Conservation (phyloP, 1,140 invertebrate species). For the Bicyclus anynana region DNA sequence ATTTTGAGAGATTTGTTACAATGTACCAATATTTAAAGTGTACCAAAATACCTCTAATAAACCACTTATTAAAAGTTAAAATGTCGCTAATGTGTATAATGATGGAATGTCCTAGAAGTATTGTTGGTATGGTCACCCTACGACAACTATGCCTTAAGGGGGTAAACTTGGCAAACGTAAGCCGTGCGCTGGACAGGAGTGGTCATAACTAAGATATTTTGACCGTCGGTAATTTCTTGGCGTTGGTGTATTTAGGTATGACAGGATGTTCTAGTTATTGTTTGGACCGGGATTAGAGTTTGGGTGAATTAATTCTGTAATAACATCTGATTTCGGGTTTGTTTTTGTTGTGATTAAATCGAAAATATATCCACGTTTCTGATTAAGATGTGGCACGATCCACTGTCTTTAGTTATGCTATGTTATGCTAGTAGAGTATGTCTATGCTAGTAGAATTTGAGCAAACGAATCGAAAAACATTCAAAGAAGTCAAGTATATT, state of each 20-base stretch:
- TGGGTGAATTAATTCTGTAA: conserved; percentile 45
- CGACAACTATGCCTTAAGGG: conserved; percentile 52
- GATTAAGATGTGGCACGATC: too few relatives aligned
- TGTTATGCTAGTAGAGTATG: too few relatives aligned
- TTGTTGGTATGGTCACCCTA: not conserved
- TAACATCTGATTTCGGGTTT: conserved; percentile 43
- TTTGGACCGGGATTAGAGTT: conserved; percentile 8
- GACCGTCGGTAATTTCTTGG: conserved; percentile 73
- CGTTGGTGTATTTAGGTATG: conserved; percentile 50
- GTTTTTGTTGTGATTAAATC: conserved; percentile 11
- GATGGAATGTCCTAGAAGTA: not conserved
- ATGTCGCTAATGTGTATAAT: too few relatives aligned
- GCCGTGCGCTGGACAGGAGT: conserved; percentile 69
- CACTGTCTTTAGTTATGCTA: too few relatives aligned
- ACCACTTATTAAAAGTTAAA: too few relatives aligned
- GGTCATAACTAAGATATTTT: conserved; percentile 76
- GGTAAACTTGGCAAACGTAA: conserved; percentile 69
- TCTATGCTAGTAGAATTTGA: too few relatives aligned
- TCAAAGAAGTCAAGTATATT: too few relatives aligned
- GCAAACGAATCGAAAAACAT: too few relatives aligned
- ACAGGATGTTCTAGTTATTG: conserved; percentile 52
- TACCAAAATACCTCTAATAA: too few relatives aligned
- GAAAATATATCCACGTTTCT: too few relatives aligned
- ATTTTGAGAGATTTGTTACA: too few relatives aligned
- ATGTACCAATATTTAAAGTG: too few relatives aligned